Percentiles rank a stretch among this genome's conserved stretches.
These are phyloP conservation scores for Chaetodon trifascialis DNA, from an alignment of 2,113 vertebrate species.

Conservation along the genomic window DNA sequence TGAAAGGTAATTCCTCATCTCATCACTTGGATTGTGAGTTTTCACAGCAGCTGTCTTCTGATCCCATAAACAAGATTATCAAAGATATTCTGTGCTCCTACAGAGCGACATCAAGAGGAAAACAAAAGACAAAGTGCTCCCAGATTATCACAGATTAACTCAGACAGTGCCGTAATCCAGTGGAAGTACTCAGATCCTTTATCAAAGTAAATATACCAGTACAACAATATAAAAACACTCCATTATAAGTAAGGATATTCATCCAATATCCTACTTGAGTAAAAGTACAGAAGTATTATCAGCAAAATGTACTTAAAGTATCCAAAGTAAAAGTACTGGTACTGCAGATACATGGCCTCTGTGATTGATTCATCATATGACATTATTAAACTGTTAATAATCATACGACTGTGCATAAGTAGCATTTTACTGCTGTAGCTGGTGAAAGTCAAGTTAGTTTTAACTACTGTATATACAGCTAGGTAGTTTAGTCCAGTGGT, in stretches of 20 bases:
- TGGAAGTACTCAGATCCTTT: neutral
- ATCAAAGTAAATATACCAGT: neutral
- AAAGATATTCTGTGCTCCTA: constrained; percentile 1
- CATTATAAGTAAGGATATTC: neutral
- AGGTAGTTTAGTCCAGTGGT: too few species aligned
- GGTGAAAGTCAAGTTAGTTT: neutral
- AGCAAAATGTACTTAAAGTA: too few species aligned
- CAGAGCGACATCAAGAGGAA: neutral
- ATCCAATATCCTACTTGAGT: neutral
- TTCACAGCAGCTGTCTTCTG: constrained; percentile 1
- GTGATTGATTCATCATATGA: neutral
- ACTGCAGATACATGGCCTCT: neutral
- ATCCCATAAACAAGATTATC: constrained; percentile 1
- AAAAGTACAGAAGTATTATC: neutral
- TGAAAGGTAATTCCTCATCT: constrained; percentile 3
- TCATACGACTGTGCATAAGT: neutral
- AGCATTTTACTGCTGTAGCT: neutral
- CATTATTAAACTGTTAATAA: neutral
- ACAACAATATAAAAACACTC: neutral
- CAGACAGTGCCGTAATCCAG: neutral
- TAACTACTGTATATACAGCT: too few species aligned
- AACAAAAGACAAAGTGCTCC: neutral
- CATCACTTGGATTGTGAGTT: neutral
- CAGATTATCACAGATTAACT: neutral
- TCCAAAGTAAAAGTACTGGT: too few species aligned